Conservation (phyloP, 23 tunicate species). For the Botrylloides violaceus region DNA sequence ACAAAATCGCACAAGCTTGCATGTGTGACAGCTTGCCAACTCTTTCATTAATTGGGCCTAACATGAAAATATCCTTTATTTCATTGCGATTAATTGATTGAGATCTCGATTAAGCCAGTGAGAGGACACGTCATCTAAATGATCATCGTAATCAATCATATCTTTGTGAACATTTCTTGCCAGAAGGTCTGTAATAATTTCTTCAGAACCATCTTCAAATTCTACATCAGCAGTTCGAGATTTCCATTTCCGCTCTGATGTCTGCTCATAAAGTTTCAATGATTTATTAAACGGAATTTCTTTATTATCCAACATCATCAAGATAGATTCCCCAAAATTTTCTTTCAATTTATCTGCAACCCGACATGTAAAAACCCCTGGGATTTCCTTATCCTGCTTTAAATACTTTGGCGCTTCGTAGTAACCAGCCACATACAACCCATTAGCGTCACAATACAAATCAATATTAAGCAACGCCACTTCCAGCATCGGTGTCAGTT, state of each 20-base stretch:
- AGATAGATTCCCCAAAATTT: slow-evolving; percentile 21
- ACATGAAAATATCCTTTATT: slow-evolving; percentile 8
- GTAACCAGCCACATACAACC: slow-evolving; percentile 82
- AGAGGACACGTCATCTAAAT: slow-evolving; percentile 68
- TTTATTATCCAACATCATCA: slow-evolving; percentile 56
- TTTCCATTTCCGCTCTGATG: slow-evolving; percentile 52
- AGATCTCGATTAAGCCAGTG: slow-evolving; percentile 81
- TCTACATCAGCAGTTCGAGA: slow-evolving; percentile 10
- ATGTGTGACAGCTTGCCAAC: too few relatives aligned
- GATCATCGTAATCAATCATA: slow-evolving; percentile 82
- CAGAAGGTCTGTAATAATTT: slow-evolving; percentile 32
- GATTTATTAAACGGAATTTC: slow-evolving; percentile 48
- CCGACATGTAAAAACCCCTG: slow-evolving; percentile 10
- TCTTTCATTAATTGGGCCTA: too few relatives aligned
- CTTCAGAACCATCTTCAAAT: slow-evolving; percentile 34
- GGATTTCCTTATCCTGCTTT: not conserved
- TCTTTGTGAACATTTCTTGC: slow-evolving; percentile 55
- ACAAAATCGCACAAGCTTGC: too few relatives aligned
- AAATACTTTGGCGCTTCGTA: slow-evolving; percentile 48
- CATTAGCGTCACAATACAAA: slow-evolving; percentile 42
- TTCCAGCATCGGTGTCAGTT: slow-evolving; percentile 88
- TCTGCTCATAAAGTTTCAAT: slow-evolving; percentile 36
- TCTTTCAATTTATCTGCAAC: slow-evolving; percentile 59
- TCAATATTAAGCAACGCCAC: slow-evolving; percentile 72
- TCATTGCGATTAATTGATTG: slow-evolving; percentile 55